Base-by-base conservation (phyloP, 2,113 vertebrate genomes). In the Myotis davidii region DNA sequence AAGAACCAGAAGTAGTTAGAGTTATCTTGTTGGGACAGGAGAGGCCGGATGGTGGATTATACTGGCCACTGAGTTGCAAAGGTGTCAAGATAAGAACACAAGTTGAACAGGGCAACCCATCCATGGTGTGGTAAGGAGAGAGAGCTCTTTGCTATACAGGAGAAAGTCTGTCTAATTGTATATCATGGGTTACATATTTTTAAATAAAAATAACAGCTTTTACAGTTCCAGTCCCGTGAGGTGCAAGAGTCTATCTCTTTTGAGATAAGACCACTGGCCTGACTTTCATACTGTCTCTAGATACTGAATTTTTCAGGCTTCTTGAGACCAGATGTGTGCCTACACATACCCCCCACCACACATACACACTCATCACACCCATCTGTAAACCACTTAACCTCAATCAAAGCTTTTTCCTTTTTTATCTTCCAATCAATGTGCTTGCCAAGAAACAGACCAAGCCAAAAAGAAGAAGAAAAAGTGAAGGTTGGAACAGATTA, bases 271-370 rank as follows among this genome's bases (percentile, higher is more conserved):
- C 4, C 10, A 32, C 23, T 25, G 29, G 45, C 56, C 52, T 64
- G 5, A 50, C 45, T 90, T 76, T 27, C 16, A 34, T 37, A 64
- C 25, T 3, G 37, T 94, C 76, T 48, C 20, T 42, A 9, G 54
- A 50, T 25, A 39, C 0, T 32, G 54, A 70, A 45, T 87, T 65
- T 67, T 37, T 91, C 20, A n/a, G 52, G 45, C 69, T 96, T 90
- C 79, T 61, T 39, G 37, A 77, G 77, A 91, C 3, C 52, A 85
- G 11, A 64, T 13, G 14, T 11, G 5, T 27, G 23, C 2, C 65
- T 42, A 13, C 3, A 56, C 32, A 5, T 0, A n/a, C 3, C 3
- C 5, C 3, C 4, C 11, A 37, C 39, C 4, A 11, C 20, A 20
- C 0, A 0, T n/a, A n/a, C 10, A 72, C n/a, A 0, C 13, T 65